A percentile compares a stretch with the other conserved stretches of the same genome.
Evolutionary conservation across 2,797 vertebrate genomes (phyloP).

Genomic region (Ispidina lecontei): DNA sequence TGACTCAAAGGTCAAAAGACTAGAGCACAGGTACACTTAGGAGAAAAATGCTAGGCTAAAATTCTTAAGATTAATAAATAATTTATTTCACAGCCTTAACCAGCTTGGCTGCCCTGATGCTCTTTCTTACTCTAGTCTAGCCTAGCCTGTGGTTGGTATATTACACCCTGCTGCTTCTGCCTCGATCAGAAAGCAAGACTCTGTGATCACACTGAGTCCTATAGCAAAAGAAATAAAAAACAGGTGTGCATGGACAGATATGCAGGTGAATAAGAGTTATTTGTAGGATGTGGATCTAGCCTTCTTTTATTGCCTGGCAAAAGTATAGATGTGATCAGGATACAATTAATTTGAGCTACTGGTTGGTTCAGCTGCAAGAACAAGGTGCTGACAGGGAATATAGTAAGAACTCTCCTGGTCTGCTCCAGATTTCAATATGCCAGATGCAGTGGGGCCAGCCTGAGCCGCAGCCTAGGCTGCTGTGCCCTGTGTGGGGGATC

Average conservation of each 20-base stretch:
- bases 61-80: background rate
- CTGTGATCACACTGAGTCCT: background rate
- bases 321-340: background rate
- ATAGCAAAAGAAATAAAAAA: background rate
- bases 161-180: background rate
- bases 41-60: background rate
- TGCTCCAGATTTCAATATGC: background rate
- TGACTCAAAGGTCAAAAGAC: background rate
- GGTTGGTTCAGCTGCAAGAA: background rate
- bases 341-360: slow-evolving; percentile 18
- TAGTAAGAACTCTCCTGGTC: background rate
- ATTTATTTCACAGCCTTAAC: background rate
- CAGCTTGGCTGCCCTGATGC: background rate
- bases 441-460: background rate
- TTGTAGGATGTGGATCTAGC: background rate
- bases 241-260: background rate
- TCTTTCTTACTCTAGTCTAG: background rate
- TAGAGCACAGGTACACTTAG: background rate
- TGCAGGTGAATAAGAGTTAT: slow-evolving; percentile 1
- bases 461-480: background rate
- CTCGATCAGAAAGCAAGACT: background rate
- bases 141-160: background rate
- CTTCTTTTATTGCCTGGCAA: background rate
- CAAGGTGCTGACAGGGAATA: background rate
- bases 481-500: background rate